Base-by-base conservation (phyloP, 2,113 vertebrate species). In the Podarcis cretensis region DNA sequence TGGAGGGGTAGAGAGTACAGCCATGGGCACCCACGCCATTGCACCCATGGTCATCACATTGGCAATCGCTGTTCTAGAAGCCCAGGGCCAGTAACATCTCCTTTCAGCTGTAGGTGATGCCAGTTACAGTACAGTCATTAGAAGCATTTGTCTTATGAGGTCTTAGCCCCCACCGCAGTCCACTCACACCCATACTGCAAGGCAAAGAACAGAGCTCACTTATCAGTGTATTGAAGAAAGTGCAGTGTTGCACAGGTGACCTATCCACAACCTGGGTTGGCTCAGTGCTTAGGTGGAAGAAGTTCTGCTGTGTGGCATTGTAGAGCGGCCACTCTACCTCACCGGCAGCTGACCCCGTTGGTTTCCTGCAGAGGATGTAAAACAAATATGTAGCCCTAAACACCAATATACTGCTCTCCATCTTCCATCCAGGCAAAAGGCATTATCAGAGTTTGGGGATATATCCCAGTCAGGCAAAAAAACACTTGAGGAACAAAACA, bases 251-350 rank as follows among this genome's bases (percentile, higher is more conserved):
- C 16, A 14, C 5, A 54, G 63, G 81, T 8, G 59, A 43, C 4
- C 7, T 21, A 10, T 35, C 18, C 10, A 8, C 0, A 9, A 63
- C 54, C 4, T 71, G 54, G 7, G 85, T 7, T 3, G 48, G 30
- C 2, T 85, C 43, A 30, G 40, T 80, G 16, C 59, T 40, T 25
- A 92, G 71, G 8, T 27, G 3, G 27, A 83, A 81, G 81, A 87
- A 68, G 23, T 90, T 89, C 37, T 87, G 25, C 43, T 90, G 43
- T 2, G 16, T 48, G 76, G 43, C 30, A 32, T 81, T 87, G 63
- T 81, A 92, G 43, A 32, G 63, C 0, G 59, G 69, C 89, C 89
- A 90, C 27, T 86, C 30, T 25, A 32, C 68, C 63, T 74, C 63
- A 12, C 40, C 25, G 71, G 32, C 43, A 5, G 6, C 84, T 27